Percentiles rank a stretch among this genome's conserved stretches.
Evolutionary conservation across 2,888 invertebrate genomes (phyloP).

Genomic region (Aelia acuminata): DNA sequence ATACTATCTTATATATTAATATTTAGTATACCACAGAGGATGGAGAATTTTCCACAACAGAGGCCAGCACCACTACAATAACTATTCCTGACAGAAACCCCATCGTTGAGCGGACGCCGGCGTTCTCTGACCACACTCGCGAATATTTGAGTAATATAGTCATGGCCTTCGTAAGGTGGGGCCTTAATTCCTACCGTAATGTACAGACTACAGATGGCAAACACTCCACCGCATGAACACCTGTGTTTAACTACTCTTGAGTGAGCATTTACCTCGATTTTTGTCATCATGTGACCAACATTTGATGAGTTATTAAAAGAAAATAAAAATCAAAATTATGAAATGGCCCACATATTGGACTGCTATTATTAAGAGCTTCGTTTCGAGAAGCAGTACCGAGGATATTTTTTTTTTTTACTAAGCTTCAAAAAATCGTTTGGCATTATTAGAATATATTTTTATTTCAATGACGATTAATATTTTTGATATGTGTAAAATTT

Average conservation of each 20-base stretch:
- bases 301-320: too few relatives aligned
- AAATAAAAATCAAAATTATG: too few relatives aligned
- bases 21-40: not conserved
- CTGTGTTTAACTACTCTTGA: not conserved
- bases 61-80: not conserved
- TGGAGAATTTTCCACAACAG: not conserved
- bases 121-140: not conserved
- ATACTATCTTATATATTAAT: too few relatives aligned
- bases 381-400: too few relatives aligned
- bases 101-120: not conserved
- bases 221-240: not conserved
- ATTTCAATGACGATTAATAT: too few relatives aligned
- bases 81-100: not conserved
- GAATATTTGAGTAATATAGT: not conserved
- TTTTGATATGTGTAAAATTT: too few relatives aligned
- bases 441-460: too few relatives aligned
- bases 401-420: too few relatives aligned
- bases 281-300: not conserved
- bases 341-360: too few relatives aligned
- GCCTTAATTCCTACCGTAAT: not conserved
- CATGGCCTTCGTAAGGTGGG: not conserved
- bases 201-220: not conserved
- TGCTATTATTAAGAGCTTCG: too few relatives aligned
- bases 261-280: not conserved
- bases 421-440: too few relatives aligned